Evolutionary conservation across 2,113 vertebrate genomes (phyloP), one percentile per base, ranked within the genome.

Genomic region (Copsychus sechellarum): DNA sequence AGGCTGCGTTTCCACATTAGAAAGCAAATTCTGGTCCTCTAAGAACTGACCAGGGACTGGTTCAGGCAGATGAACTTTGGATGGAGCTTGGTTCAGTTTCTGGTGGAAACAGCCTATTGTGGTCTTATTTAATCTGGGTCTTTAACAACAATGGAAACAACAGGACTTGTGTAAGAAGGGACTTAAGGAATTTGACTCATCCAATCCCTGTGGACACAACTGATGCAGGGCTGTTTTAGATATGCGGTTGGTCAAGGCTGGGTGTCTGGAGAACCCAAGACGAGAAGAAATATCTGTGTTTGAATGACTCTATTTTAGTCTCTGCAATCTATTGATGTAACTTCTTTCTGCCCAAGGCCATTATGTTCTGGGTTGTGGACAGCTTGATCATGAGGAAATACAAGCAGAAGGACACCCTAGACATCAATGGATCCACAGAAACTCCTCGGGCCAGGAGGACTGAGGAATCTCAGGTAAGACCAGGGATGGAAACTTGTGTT

Each of bases 311-410:
- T 16, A 11, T 77, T 77, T 65, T 43, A 13, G 14, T 61, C 36
- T 90, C 42, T 90, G 61, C 48, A 58, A 2, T 73, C 20, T 77
- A 2, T 71, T 93, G 6, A 80, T 50, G 7, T 14, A 58, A 73
- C 3, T 86, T 76, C 9, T 89, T 81, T 73, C 29, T 78, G 51
- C 78, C 47, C n/a, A 60, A 99, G 98, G 97, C 98, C 53, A 89
- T 98, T 90, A 98, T 98, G 98, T 98, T 98, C 97, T 98, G 98
- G 98, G 97, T 98, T 95, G 98, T 98, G 74, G 98, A 98, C 97
- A 98, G 98, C 66, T 96, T 98, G 96, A 98, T 96, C 95, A 98
- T 98, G 98, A 98, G 97, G 96, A 98, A 98, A 78, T 86, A 97
- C 43, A 98, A 98, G 95, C 97, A 94, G 66, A 96, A 95, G 92